Percentiles rank a stretch among this genome's conserved stretches.
Evolutionary conservation across 2,888 invertebrate genomes (phyloP).

Genomic region (Apodemia hepburni): DNA sequence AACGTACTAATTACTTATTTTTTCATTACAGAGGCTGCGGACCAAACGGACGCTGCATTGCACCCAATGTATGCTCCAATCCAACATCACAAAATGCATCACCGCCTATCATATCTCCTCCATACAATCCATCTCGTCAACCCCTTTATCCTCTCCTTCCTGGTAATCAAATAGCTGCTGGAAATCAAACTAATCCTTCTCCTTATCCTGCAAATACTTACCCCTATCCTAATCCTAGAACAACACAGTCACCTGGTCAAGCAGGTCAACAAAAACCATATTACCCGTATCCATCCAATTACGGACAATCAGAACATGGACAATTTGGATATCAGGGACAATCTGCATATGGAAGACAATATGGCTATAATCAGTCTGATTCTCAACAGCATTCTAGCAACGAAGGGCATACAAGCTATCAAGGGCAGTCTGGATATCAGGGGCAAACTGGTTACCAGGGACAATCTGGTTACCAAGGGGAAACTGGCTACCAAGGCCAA

Average conservation of each 20-base stretch:
- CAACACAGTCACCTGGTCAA: constrained; percentile 15
- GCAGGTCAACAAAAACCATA: constrained; percentile 21
- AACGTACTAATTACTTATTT: background rate
- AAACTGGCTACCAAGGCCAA: constrained; percentile 3
- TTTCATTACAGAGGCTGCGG: constrained; percentile 67
- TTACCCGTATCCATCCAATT: constrained; percentile 10
- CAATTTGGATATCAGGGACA: constrained; percentile 15
- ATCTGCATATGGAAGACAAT: constrained; percentile 3
- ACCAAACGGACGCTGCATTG: constrained; percentile 49
- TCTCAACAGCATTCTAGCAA: constrained; percentile 26
- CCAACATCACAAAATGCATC: constrained; percentile 35
- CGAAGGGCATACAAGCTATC: constrained; percentile 26
- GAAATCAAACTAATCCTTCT: too few species aligned
- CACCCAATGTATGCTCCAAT: constrained; percentile 57
- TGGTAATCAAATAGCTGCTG: constrained; percentile 28
- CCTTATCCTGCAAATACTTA: constrained; percentile 11
- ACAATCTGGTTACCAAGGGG: constrained; percentile 15
- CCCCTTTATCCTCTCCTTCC: constrained; percentile 31
- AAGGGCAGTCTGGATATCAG: constrained; percentile 22
- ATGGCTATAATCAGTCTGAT: constrained; percentile 10
- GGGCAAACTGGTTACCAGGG: constrained; percentile 5
- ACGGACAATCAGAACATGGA: background rate
- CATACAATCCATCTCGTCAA: constrained; percentile 27
- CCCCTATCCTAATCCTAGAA: too few species aligned
- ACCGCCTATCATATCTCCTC: constrained; percentile 19